Percentiles rank a stretch among this genome's conserved stretches.
phyloP scores from a whole-genome alignment of 2,888 invertebrate species.

The Phyllotreta striolata region DNA sequence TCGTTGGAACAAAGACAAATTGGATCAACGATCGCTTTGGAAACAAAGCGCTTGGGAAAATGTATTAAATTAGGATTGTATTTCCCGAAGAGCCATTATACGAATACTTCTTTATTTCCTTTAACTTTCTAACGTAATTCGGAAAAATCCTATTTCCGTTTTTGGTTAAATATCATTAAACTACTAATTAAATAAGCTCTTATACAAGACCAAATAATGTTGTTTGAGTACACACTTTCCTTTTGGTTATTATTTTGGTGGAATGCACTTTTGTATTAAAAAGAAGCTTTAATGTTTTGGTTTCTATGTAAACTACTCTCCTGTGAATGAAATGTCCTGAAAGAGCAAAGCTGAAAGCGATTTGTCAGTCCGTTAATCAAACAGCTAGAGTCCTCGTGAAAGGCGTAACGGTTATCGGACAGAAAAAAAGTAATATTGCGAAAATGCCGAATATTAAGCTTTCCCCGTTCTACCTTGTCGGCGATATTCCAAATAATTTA shows the following conservation, averaged over 20 bases:
- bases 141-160: conserved; percentile 1
- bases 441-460: conserved; percentile 19
- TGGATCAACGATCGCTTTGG: conserved; percentile 1
- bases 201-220: too few relatives aligned
- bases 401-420: conserved; percentile 15
- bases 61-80: conserved; percentile 17
- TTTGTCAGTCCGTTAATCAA: conserved; percentile 11
- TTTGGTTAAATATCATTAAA: neutral
- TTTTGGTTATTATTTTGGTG: too few relatives aligned
- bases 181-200: neutral
- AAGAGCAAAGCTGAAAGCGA: conserved; percentile 3
- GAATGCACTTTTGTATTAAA: too few relatives aligned
- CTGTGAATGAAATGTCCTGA: neutral
- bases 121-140: conserved; percentile 13
- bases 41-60: conserved; percentile 15
- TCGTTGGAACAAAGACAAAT: neutral
- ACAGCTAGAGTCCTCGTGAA: conserved; percentile 1
- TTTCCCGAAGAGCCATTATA: conserved; percentile 9
- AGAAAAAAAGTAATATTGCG: conserved; percentile 17
- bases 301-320: too few relatives aligned
- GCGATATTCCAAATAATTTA: conserved; percentile 30
- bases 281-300: too few relatives aligned
- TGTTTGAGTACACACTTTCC: too few relatives aligned
- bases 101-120: conserved; percentile 14
- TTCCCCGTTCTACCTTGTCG: conserved; percentile 13